Evolutionary conservation across 2,888 invertebrate genomes (phyloP), one percentile per base, ranked within the genome.

Genomic region (Auanema sp.): DNA sequence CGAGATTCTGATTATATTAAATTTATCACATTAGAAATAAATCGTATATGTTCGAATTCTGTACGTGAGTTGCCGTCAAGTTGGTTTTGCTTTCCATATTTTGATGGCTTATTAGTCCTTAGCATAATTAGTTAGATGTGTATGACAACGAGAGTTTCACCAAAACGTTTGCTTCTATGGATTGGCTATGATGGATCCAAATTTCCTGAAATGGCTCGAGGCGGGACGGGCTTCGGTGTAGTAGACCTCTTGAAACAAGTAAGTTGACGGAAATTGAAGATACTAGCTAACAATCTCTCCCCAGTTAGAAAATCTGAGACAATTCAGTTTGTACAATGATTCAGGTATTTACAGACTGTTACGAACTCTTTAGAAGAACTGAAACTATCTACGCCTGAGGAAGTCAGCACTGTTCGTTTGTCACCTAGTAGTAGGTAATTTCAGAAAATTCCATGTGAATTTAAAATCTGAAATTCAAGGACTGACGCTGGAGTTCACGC

Each of bases 171-270:
- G 58, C 42, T 79, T 10, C 71, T 79, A 25, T 79, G 79, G 79
- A 71, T 79, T 16, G 60, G 68, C 1, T 79, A 77, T 60, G 73
- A 79, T 64, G 79, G 79, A 23, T 76, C 75, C 3, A 65, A 64
- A 33, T 79, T 79, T 61, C 75, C 76, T 16, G 79, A 77, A 69
- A 76, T 78, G 74, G 79, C 79, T 0, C 70, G 69, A 58, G 76
- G 77, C 40, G 72, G 70, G 21, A 74, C 75, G 1, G 77, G 76
- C 11, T 72, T 69, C 55, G 78, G 79, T 10, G 76, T 78, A 5
- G 69, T 79, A 66, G 78, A 79, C 57, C 58, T 77, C 0, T 52
- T 78, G 25, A 60, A 73, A 23, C 66, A 75, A 66, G 69, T 72
- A 59, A 12, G 24, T 6, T 33, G n/a, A 8, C 33, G 57, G 51